These are phyloP conservation scores for Coremacera marginata DNA, from an alignment of 2,888 invertebrate genomes.

Conservation along the genomic window DNA sequence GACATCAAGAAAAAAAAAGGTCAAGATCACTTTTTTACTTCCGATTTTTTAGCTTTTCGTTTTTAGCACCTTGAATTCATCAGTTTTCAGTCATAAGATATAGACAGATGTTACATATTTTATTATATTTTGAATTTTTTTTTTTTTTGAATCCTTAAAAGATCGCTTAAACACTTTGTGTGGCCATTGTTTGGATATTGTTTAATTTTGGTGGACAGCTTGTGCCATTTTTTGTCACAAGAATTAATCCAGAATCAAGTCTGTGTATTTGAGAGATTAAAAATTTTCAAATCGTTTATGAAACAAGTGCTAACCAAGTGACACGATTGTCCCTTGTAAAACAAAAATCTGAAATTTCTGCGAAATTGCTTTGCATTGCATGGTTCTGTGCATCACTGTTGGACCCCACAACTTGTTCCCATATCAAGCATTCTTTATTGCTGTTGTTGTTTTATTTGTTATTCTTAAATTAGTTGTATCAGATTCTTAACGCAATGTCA, in stretches of 20 bases:
- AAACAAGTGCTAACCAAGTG: too few species aligned
- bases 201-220: conserved; percentile 18
- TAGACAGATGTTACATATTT: conserved; percentile 42
- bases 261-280: too few species aligned
- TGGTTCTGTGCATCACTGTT: neutral
- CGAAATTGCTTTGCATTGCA: neutral
- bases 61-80: conserved; percentile 42
- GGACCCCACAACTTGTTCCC: conserved; percentile 26
- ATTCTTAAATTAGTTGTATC: conserved; percentile 10
- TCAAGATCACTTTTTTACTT: conserved; percentile 46
- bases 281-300: too few species aligned
- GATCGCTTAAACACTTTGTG: conserved; percentile 41
- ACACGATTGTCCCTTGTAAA: too few species aligned
- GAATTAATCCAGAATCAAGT: neutral
- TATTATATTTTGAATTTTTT: conserved; percentile 26
- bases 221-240: neutral
- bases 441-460: conserved; percentile 36
- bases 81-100: conserved; percentile 24
- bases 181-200: conserved; percentile 24
- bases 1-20: conserved; percentile 5
- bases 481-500: conserved; percentile 10
- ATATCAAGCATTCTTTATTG: conserved; percentile 16
- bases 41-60: conserved; percentile 48
- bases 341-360: too few species aligned
- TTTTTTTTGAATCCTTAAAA: conserved; percentile 48